Evolutionary conservation across 2,797 vertebrate genomes (phyloP).

Genomic region (Enteromius afrohamiltoni): DNA sequence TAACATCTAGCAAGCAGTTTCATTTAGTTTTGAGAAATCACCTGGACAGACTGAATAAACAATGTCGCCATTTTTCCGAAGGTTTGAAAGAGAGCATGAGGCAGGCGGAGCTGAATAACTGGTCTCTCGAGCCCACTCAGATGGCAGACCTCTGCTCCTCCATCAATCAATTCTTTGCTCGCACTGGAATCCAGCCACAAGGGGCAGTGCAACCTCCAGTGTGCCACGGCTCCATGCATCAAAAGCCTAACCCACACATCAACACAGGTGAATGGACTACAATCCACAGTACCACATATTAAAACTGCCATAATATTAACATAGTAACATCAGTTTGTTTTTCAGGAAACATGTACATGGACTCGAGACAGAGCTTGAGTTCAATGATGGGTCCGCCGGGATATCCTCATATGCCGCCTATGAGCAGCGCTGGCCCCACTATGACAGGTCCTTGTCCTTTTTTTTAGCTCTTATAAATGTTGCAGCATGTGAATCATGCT

Average conservation of each 20-base stretch:
- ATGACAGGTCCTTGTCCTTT: constrained; percentile 80
- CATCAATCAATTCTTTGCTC: constrained; percentile 92
- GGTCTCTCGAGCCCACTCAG: constrained; percentile 91
- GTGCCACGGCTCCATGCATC: constrained; percentile 88
- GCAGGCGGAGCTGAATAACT: constrained; percentile 93
- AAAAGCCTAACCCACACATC: constrained; percentile 88
- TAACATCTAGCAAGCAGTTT: neutral
- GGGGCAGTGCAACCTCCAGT: constrained; percentile 85
- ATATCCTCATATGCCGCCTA: constrained; percentile 87
- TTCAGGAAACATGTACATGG: constrained; percentile 90
- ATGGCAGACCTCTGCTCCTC: constrained; percentile 93
- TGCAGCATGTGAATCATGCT: neutral
- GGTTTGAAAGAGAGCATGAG: constrained; percentile 94
- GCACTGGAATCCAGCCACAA: constrained; percentile 90
- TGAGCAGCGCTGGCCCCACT: constrained; percentile 85
- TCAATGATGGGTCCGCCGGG: constrained; percentile 90
- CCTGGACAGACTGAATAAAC: neutral
- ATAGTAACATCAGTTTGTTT: constrained; percentile 44
- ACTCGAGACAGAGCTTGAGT: constrained; percentile 88
- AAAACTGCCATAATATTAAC: neutral
- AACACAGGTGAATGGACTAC: constrained; percentile 78
- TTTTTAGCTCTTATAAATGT: constrained; percentile 7
- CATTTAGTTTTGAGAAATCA: neutral
- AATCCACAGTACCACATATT: neutral
- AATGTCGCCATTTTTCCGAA: constrained; percentile 55